Base-by-base conservation (phyloP, 92 coral and sea anemone genomes). In the Epizoanthus rinbou region DNA sequence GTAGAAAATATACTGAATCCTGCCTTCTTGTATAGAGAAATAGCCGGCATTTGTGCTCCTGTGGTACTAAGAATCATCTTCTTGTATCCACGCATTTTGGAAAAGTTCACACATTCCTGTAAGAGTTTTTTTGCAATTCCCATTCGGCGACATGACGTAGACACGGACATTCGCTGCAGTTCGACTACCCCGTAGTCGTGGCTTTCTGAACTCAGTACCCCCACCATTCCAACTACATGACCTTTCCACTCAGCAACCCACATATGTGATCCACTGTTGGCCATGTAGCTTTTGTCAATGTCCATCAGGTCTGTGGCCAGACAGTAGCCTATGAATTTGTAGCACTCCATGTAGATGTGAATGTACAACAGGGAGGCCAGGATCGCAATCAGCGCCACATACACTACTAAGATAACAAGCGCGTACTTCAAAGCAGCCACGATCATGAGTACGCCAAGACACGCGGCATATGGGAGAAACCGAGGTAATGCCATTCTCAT, bases 211-310 rank as follows among this genome's bases (percentile, higher is more conserved):
- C 85, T 90, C 2, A 89, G 4, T 10, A 93, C 73, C n/a, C 93
- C 98, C 3, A 92, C 95, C 93, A 93, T 91, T 3, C 98, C 98
- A 6, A 91, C 98, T 3, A 93, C 93, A 11, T 87, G 85, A n/a
- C 95, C 98, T 54, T 89, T 54, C 65, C 85, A 80, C 76, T 93
- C 98, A 17, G 98, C 98, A 17, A 93, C 93, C 85, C 90, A 92
- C 87, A 93, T 84, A 66, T 81, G 86, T 14, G 90, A 89, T 25
- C 93, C 91, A 15, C 79, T 87, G 17, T 31, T 57, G 0, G 65
- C 45, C 91, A 86, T 83, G 86, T 93, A 93, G 28, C 69, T 68
- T 62, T 82, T 90, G 19, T 88, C 64, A 31, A 93, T 93, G 83
- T 93, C 76, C 67, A 53, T 72, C 19, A 93, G 65, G 65, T 93